Conservation (phyloP, 2,797 vertebrate genomes). For the Oreochromis grahami region DNA sequence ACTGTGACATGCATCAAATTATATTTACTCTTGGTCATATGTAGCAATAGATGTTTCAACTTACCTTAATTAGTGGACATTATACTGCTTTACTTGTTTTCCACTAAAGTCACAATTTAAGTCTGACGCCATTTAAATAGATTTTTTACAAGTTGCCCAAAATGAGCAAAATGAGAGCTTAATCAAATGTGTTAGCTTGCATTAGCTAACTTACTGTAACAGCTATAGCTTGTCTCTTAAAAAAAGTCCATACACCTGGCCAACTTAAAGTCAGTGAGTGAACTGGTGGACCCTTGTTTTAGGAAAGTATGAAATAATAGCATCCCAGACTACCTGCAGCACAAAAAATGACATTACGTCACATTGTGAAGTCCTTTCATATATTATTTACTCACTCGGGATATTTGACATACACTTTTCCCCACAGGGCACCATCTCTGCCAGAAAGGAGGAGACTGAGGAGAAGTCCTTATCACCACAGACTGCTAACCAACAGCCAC, state of each 20-base stretch:
- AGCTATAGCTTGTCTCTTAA: not conserved
- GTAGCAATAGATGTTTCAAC: not conserved
- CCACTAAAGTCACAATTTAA: not conserved
- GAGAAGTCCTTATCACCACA: not conserved
- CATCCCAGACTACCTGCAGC: not conserved
- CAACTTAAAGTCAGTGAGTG: not conserved
- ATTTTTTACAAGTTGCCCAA: not conserved
- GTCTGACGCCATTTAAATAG: accelerated
- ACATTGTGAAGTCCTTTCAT: not conserved
- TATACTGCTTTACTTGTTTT: too few relatives aligned
- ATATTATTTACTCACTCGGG: not conserved
- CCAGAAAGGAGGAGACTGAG: not conserved
- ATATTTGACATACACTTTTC: not conserved
- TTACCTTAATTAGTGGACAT: not conserved
- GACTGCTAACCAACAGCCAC: not conserved
- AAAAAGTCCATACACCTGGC: not conserved
- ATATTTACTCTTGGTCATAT: not conserved
- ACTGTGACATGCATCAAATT: not conserved
- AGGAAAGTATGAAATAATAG: not conserved
- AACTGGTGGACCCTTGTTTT: not conserved
- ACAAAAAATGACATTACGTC: not conserved
- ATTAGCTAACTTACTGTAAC: not conserved
- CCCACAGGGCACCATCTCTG: not conserved
- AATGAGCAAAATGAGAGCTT: not conserved
- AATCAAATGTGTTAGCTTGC: accelerated